A percentile compares a stretch with the other conserved stretches of the same genome.
These are phyloP conservation scores for Hydroisotoma schaefferi DNA, from an alignment of 2,888 invertebrate genomes.

Conservation along the genomic window DNA sequence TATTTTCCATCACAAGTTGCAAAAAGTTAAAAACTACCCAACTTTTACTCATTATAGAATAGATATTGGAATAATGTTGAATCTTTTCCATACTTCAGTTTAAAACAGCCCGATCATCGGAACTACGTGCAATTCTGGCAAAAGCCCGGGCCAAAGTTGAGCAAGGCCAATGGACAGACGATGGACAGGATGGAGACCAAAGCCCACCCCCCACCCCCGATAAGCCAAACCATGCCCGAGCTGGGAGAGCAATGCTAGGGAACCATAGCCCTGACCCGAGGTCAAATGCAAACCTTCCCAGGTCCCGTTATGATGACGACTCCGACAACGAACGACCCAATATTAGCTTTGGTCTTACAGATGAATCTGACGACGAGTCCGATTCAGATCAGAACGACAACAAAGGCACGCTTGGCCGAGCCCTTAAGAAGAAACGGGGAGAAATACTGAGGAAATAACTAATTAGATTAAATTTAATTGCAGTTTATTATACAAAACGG, in stretches of 20 bases:
- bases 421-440: conserved; percentile 38
- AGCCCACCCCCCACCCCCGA: conserved; percentile 23
- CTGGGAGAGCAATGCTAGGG: not conserved
- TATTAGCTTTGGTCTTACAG: conserved; percentile 17
- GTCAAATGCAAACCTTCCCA: not conserved
- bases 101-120: conserved; percentile 71
- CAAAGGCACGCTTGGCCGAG: conserved; percentile 40
- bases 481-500: no score
- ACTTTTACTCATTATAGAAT: no score
- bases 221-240: not conserved
- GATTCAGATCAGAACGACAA: conserved; percentile 34
- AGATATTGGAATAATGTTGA: no score
- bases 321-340: conserved; percentile 30
- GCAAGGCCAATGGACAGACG: conserved; percentile 18
- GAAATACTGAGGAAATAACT: conserved; percentile 30
- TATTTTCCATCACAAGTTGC: no score
- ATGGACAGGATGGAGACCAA: conserved; percentile 10
- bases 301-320: conserved; percentile 32
- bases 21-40: no score
- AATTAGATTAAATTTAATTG: no score
- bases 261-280: no score
- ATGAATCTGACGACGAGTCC: conserved; percentile 21
- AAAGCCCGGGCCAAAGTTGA: conserved; percentile 70
- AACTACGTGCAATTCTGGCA: conserved; percentile 70
- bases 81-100: no score